Evolutionary conservation across 2,797 vertebrate genomes (phyloP), one percentile per base, ranked within the genome.

Genomic region (Luscinia megarhynchos): DNA sequence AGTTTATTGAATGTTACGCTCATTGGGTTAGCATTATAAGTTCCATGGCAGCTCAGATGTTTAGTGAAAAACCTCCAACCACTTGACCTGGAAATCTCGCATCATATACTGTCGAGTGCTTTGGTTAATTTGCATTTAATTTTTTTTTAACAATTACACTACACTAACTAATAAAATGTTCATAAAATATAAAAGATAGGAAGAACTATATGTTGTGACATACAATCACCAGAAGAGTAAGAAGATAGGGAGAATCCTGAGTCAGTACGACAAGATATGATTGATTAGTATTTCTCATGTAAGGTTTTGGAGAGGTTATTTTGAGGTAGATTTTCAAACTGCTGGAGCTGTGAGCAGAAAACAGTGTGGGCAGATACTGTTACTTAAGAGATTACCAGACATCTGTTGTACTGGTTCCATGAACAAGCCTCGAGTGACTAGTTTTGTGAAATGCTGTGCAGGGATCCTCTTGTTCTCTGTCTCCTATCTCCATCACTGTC

Each of bases 321-420:
- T 69, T 90, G 76, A 88, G 61, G 34, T 63, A 81, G 27, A 69
- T 96, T 91, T 92, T 79, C 46, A 36, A 73, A 84, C 24, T 76
- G 62, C n/a, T 89, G 72, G 84, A 72, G 68, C 81, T 57, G 6
- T 55, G 72, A 89, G 57, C 54, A 87, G 79, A 85, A 81, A 95
- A 92, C 64, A 89, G 81, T 57, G 86, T 97, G 89, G 93, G 92
- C 73, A 93, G 93, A 80, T 92, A 75, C 38, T 92, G 66, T 92
- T 95, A 93, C 93, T 94, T 87, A 75, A 92, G 87, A 95, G 93
- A 96, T 96, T 96, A 96, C 32, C 62, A 70, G 78, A 94, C 93
- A 96, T 96, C 95, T 95, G 95, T 90, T 5, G 5, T 53, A 45
- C 50, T 32, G 68, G n/a, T 81, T 90, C 59, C 45, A 36, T 54